Percentiles rank a stretch among this genome's conserved stretches.
phyloP scores from a whole-genome alignment of 2,113 vertebrate genomes.

The Aptenodytes patagonicus region DNA sequence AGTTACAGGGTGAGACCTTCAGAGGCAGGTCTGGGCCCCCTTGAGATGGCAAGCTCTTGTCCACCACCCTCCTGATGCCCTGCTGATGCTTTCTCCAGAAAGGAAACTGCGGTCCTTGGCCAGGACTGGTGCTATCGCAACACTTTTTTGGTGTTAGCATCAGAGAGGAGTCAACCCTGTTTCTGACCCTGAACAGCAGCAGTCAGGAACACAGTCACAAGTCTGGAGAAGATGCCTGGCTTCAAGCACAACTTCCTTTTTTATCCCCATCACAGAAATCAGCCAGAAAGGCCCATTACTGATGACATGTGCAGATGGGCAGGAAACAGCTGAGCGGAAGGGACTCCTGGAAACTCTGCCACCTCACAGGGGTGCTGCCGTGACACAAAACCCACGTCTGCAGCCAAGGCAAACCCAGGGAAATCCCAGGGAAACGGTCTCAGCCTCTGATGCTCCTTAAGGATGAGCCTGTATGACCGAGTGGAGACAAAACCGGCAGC shows the following conservation, averaged over 20 bases:
- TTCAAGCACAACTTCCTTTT: background rate
- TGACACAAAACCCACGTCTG: background rate
- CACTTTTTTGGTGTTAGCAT: no score
- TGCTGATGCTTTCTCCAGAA: background rate
- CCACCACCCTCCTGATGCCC: background rate
- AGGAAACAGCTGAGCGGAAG: background rate
- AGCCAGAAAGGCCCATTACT: background rate
- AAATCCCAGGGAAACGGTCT: background rate
- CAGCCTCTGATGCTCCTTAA: background rate
- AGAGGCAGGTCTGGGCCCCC: background rate
- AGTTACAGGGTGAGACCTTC: background rate
- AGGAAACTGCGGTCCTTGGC: background rate
- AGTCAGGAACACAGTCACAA: background rate
- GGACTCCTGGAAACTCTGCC: background rate
- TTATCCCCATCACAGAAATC: background rate
- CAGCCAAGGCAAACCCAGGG: background rate
- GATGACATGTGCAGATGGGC: background rate
- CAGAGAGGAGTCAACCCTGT: background rate
- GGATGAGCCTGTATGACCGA: fast-evolving
- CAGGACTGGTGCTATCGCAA: background rate
- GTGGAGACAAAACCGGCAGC: fast-evolving
- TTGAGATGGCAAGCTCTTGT: background rate
- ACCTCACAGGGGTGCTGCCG: background rate
- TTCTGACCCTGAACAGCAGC: background rate
- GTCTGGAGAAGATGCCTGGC: background rate